Base-by-base conservation (phyloP, 2,797 vertebrate genomes). In the Periophthalmus magnuspinnatus region DNA sequence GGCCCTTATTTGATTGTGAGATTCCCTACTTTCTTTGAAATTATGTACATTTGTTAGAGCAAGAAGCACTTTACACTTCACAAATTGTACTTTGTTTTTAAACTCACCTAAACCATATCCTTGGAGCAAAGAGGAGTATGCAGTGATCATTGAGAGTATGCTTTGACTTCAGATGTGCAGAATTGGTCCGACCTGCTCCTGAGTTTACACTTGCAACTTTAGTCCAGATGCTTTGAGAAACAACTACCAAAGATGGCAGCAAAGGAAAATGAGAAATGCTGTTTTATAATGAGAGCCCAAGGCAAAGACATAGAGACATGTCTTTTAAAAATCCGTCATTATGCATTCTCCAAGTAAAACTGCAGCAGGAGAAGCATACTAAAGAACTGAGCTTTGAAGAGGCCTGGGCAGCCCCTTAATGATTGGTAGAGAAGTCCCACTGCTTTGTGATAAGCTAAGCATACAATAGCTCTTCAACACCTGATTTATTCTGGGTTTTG, bases 281-380 rank as follows among this genome's bases (percentile, higher is more conserved):
- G 87, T 89, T 90, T 91, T 89, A 89, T 91, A 89, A 92, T 84
- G 82, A 91, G 77, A 88, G 89, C 91, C 89, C 57, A 67, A 89
- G 89, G 89, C 88, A 89, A 86, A 90, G 78, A 87, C 80, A 85
- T 85, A 89, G 76, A 90, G 80, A 73, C 81, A 85, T 87, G 84
- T 86, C 84, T 91, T 89, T 90, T 70, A 79, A 87, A 88, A 86
- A 89, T 89, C 83, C 89, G 81, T 88, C 81, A 85, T 91, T 90
- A 90, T 87, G 86, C 91, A 94, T 93, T 93, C 87, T 86, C 76
- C 81, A 54, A 77, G 86, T 90, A 84, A 84, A 84, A 73, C 85
- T 77, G 86, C 81, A 82, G 82, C 76, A 77, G 76, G 82, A 80
- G 86, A 89, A 68, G 86, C 85, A 83, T 84, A 86, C 85, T 89